These are phyloP conservation scores for Drosophila elegans DNA, from an alignment of 1,140 invertebrate genomes.

Conservation along the genomic window DNA sequence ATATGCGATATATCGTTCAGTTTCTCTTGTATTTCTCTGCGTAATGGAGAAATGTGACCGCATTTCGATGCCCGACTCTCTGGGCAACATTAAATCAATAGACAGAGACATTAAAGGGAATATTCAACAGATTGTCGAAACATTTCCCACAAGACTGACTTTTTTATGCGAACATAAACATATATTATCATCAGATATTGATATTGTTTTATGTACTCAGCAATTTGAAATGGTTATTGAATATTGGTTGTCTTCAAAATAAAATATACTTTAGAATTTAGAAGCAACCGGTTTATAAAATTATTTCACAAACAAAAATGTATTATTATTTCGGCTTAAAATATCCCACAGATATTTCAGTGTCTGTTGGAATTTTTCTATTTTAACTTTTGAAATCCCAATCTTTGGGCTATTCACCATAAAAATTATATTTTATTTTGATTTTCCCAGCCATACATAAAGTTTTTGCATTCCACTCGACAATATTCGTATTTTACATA, in stretches of 20 bases:
- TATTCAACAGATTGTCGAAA: conserved; percentile 40
- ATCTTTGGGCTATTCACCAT: not conserved
- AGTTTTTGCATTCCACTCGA: not conserved
- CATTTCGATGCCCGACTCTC: conserved; percentile 26
- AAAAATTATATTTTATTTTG: not conserved
- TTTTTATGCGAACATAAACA: conserved; percentile 27
- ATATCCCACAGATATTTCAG: too few species aligned
- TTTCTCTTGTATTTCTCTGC: not conserved
- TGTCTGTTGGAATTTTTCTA: too few species aligned
- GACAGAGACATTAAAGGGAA: conserved; percentile 37
- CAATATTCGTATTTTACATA: conserved; percentile 7
- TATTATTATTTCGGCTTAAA: too few species aligned
- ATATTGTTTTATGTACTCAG: not conserved
- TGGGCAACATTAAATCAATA: conserved; percentile 40
- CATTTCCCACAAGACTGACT: conserved; percentile 9
- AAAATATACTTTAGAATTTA: too few species aligned
- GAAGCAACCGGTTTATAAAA: too few species aligned
- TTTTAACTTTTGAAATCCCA: too few species aligned
- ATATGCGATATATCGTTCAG: conserved; percentile 9
- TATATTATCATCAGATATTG: conserved; percentile 17
- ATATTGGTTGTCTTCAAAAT: not conserved
- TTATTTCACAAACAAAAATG: too few species aligned
- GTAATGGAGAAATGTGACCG: conserved; percentile 30
- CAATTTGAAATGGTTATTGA: conserved; percentile 1
- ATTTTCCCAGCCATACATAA: not conserved